A percentile compares a stretch with the other conserved stretches of the same genome.
Evolutionary conservation across 2,797 vertebrate species (phyloP).

Genomic region (Eulemur coronatus): DNA sequence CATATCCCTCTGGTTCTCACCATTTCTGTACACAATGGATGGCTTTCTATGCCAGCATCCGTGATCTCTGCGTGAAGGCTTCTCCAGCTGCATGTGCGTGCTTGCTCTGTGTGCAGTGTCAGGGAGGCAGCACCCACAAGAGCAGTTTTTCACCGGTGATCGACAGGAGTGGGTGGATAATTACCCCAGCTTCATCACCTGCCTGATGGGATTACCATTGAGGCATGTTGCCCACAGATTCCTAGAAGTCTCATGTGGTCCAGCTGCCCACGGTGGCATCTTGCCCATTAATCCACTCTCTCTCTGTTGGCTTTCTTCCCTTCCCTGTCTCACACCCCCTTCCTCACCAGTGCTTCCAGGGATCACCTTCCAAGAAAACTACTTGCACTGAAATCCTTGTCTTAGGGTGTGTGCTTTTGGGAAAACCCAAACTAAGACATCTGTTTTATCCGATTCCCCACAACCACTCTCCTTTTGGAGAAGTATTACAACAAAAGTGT

Average conservation of each 20-base stretch:
- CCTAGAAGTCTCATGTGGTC: background rate
- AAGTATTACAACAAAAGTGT: background rate
- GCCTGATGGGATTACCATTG: background rate
- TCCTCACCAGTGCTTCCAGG: background rate
- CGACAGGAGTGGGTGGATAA: background rate
- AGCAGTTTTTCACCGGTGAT: background rate
- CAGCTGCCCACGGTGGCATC: fast-evolving
- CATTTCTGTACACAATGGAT: background rate
- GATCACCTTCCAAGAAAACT: background rate
- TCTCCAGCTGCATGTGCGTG: background rate
- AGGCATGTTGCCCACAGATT: background rate
- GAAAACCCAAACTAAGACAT: background rate
- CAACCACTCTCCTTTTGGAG: background rate
- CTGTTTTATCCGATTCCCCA: background rate
- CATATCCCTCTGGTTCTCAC: background rate
- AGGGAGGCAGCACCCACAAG: background rate
- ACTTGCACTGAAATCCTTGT: background rate
- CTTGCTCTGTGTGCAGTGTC: background rate
- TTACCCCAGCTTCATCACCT: background rate
- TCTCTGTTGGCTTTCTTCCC: background rate
- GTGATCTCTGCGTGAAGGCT: background rate
- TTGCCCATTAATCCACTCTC: background rate
- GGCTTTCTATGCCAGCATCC: background rate
- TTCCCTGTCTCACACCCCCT: background rate
- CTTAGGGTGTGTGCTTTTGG: background rate